Evolutionary conservation across 2,888 invertebrate genomes (phyloP).

Genomic region (Lithophane socia): DNA sequence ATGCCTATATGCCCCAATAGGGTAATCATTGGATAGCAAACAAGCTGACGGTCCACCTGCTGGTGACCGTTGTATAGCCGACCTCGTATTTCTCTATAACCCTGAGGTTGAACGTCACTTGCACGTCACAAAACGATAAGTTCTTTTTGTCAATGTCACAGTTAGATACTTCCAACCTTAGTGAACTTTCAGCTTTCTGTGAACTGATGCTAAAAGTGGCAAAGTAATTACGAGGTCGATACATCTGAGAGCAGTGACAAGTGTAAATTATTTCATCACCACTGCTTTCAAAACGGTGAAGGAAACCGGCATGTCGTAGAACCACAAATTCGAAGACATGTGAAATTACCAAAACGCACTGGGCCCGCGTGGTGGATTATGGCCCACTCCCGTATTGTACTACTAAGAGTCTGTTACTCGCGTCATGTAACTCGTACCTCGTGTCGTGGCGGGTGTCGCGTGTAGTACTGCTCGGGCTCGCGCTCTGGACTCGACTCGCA

Average conservation of each 20-base stretch:
- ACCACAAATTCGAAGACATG: no score
- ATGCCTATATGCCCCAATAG: not conserved
- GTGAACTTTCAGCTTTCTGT: not conserved
- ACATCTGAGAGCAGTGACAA: not conserved
- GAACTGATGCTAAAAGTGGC: not conserved
- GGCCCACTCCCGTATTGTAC: no score
- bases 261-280: no score
- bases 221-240: not conserved
- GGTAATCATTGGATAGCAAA: not conserved
- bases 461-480: conserved; percentile 71
- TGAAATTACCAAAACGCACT: no score
- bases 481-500: conserved; percentile 86
- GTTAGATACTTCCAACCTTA: not conserved
- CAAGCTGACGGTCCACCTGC: not conserved
- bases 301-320: no score
- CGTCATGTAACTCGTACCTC: conserved; percentile 15
- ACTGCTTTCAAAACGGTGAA: no score
- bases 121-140: not conserved
- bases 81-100: not conserved
- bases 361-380: no score
- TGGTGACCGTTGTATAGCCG: not conserved
- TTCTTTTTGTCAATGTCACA: not conserved
- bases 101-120: no score
- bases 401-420: no score
- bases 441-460: conserved; percentile 30